Base-by-base conservation (phyloP, 2,888 invertebrate genomes). In the Heliconius charithonia region DNA sequence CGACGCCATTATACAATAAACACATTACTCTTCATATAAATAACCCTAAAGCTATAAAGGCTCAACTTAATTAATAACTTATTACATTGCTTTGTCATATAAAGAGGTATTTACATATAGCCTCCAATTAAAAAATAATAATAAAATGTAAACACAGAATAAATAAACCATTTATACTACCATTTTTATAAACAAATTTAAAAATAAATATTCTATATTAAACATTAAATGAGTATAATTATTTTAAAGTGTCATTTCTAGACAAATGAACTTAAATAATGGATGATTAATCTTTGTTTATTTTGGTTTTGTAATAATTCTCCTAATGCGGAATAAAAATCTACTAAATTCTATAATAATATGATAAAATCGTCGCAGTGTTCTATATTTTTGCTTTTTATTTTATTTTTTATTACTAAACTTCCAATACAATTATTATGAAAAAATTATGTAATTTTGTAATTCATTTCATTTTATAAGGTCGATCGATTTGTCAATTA, bases 91-190 rank as follows among this genome's bases (percentile, higher is more conserved):
- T 63, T 74, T 19, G 32, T 62, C 13, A 65, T 82, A 86, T 84
- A 88, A 87, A 87, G 91, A 93, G 91, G 91, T 93, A 94, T 93
- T 91, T 91, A 93, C 92, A 93, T 81, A 88, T 92, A 94, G 94
- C 94, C 94, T 93, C 94, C 85, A 86, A 89, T 88, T 88, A 91
- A 59, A 91, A 41, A 25, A 41, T 67, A 67, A 67, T 67, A 67
- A 67, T 67, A 67, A 69, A 45, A 87, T 87, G 87, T 89, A 86
- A 86, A 87, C 91, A 93, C 83, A 87, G 85, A 90, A 92, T 92
- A 93, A 93, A 93, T 93, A 93, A 90, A 91, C 90, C 75, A 82
- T 83, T 83, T 76, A 80, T 75, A 80, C 76, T 77, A 79, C 79
- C 81, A 80, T 72, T 62, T 72, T 62, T 51, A 79, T 87, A 92